Percentiles rank a stretch among this genome's conserved stretches.
Conservation (phyloP, 2,797 vertebrate species). For the Semotilus atromaculatus region DNA sequence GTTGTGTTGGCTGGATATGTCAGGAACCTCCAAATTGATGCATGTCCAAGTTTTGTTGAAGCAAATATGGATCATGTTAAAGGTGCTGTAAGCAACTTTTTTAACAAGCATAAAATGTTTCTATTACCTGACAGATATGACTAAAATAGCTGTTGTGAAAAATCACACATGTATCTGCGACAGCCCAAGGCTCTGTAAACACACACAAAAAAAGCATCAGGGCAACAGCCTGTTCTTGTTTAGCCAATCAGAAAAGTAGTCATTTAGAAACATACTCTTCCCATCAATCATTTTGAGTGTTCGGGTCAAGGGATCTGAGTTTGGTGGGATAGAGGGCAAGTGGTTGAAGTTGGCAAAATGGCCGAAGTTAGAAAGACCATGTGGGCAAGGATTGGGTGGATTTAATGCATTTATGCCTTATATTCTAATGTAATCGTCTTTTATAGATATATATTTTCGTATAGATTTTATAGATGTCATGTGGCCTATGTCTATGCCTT, state of each 20-base stretch:
- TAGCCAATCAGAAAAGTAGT: constrained; percentile 2
- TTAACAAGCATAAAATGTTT: constrained; percentile 27
- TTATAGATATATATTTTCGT: neutral
- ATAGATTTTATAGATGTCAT: neutral
- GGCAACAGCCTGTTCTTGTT: neutral
- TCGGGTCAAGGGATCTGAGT: neutral
- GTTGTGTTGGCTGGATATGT: constrained; percentile 66
- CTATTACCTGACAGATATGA: constrained; percentile 27
- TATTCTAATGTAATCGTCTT: neutral
- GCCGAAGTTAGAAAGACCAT: neutral
- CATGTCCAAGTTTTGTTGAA: constrained; percentile 13
- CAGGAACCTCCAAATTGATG: constrained; percentile 14
- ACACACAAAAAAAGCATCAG: neutral
- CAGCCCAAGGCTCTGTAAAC: constrained; percentile 25
- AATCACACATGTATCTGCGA: neutral
- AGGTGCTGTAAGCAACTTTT: constrained; percentile 21
- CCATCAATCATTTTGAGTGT: neutral
- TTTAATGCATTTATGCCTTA: neutral
- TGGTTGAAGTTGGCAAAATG: neutral
- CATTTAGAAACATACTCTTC: neutral
- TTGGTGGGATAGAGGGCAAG: neutral
- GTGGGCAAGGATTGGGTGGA: neutral
- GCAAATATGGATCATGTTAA: constrained; percentile 18
- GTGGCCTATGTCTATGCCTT: neutral
- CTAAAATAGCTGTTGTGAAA: constrained; percentile 1